Base-by-base conservation (phyloP, 2,113 vertebrate genomes). In the Caranx melampygus region DNA sequence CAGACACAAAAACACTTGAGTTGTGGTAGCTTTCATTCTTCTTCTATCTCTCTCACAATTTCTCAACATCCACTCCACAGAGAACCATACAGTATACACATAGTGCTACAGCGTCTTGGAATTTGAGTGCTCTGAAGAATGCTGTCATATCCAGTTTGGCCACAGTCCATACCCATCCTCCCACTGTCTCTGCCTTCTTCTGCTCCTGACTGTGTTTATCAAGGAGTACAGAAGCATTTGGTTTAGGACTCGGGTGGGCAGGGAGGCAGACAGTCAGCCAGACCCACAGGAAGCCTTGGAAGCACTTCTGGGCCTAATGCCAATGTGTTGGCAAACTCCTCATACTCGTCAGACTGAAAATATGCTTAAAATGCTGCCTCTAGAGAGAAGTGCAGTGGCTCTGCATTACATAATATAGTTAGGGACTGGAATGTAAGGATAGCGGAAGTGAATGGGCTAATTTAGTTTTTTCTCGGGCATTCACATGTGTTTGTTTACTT, bases 111-210 rank as follows among this genome's bases (percentile, higher is more conserved):
- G 66, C 45, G 77, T 47, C 47, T 72, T 75, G 87, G 89, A 94
- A 94, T 94, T 83, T 88, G 60, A 71, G 47, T 40, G 66, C 80
- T 91, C 66, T 73, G n/a, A 89, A 80, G 91, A 90, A 92, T 93
- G 92, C 89, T 54, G 89, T 85, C 81, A 78, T 81, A 79, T 87
- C 90, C 80, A 87, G 88, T 94, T 82, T 78, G 82, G 85, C 83
- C 21, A 59, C 73, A 86, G 78, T 80, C 66, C 76, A 69, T 82
- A 75, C 76, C 79, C 89, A 74, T 90, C 89, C 89, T 91, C 89
- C 83, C 78, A 54, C 76, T 70, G 42, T 37, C 51, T 65, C 57
- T 82, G 78, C 67, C 83, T 72, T 55, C 72, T 72, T 85, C 71
- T 77, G 57, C 66, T 67, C 73, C 79, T 63, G 57, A 13, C 44